Percentiles rank a stretch among this genome's conserved stretches.
Evolutionary conservation across 1,140 invertebrate genomes (phyloP).

Genomic region (Spodoptera litura): DNA sequence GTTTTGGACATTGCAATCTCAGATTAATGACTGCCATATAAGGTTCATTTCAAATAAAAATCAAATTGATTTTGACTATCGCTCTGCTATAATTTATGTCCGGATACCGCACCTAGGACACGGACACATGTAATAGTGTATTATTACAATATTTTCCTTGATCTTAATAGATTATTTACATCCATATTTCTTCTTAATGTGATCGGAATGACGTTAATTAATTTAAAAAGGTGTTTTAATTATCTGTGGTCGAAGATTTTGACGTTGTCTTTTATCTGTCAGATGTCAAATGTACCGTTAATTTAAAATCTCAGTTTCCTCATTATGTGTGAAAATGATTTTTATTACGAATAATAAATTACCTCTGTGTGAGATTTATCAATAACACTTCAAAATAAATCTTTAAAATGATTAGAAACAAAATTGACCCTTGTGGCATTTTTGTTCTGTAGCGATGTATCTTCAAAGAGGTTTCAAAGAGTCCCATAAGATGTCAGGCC

Average conservation of each 20-base stretch:
- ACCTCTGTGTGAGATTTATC: not conserved
- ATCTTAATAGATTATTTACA: slow-evolving; percentile 38
- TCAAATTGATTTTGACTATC: slow-evolving; percentile 7
- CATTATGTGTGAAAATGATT: slow-evolving; percentile 34
- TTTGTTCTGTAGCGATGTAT: too few relatives aligned
- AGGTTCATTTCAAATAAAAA: slow-evolving; percentile 29
- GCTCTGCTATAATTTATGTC: slow-evolving; percentile 35
- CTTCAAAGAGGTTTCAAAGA: too few relatives aligned
- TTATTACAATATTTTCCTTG: slow-evolving; percentile 41
- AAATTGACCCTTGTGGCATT: too few relatives aligned
- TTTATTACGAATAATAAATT: slow-evolving; percentile 2
- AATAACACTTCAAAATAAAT: not conserved
- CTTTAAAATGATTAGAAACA: not conserved
- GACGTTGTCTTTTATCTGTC: not conserved
- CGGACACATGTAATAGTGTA: slow-evolving; percentile 24
- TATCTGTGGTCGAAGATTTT: not conserved
- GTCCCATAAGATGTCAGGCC: too few relatives aligned
- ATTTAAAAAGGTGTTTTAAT: slow-evolving; percentile 28
- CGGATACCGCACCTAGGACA: slow-evolving; percentile 43
- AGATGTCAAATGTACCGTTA: not conserved
- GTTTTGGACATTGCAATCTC: slow-evolving; percentile 21
- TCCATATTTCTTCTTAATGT: slow-evolving; percentile 43
- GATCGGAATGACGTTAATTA: slow-evolving; percentile 26
- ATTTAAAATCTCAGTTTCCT: not conserved
- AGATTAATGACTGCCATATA: slow-evolving; percentile 43